phyloP scores from a whole-genome alignment of 2,888 invertebrate species.

The Lamellibrachia columna region DNA sequence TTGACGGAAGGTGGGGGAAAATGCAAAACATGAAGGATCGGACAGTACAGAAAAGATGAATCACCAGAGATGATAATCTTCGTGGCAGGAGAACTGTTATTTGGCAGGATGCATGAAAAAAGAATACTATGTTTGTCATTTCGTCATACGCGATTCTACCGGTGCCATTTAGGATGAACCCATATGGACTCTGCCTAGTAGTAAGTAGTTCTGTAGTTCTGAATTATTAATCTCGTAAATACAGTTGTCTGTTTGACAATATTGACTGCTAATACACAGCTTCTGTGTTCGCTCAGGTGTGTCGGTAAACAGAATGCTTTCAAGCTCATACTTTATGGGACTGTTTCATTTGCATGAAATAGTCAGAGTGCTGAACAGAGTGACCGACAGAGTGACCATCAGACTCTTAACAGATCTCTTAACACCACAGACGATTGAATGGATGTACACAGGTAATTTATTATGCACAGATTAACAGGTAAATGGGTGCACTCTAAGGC shows the following conservation, averaged over 20 bases:
- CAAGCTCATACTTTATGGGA: background rate
- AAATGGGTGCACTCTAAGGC: background rate
- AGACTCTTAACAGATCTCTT: too few species aligned
- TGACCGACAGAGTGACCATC: too few species aligned
- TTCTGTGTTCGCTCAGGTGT: background rate
- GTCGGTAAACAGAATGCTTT: background rate
- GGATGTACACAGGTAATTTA: slow-evolving; percentile 3
- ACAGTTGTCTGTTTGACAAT: background rate
- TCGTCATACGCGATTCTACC: background rate
- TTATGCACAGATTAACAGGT: background rate
- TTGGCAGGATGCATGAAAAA: background rate
- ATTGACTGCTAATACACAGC: background rate
- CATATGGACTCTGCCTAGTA: background rate
- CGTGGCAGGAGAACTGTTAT: background rate
- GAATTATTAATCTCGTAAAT: background rate
- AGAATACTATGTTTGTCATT: background rate
- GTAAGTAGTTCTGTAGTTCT: background rate
- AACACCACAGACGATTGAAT: background rate
- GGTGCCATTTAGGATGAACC: background rate
- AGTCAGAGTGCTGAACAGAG: background rate
- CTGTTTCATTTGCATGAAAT: background rate
- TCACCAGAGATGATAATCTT: background rate
- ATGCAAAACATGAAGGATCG: background rate
- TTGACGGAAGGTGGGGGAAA: background rate
- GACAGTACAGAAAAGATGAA: background rate